Percentiles rank a stretch among this genome's conserved stretches.
Conservation (phyloP, 2,888 invertebrate species). For the Erebia ligea region DNA sequence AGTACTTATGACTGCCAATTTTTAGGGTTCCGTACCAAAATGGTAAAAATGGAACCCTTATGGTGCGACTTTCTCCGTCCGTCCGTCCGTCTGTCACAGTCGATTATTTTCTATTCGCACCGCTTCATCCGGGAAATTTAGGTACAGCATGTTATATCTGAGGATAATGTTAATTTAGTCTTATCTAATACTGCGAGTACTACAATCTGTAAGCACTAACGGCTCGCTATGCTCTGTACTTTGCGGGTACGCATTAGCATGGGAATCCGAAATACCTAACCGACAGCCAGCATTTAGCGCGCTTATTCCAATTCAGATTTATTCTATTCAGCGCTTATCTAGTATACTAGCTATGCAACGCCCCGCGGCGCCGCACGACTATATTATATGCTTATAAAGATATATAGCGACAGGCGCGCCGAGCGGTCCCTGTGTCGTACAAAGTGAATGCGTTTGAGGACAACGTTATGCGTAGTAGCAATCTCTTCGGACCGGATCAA, state of each 20-base stretch:
- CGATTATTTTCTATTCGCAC: too few relatives aligned
- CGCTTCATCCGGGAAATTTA: too few relatives aligned
- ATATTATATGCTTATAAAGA: conserved; percentile 34
- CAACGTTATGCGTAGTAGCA: conserved; percentile 11
- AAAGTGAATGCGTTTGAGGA: conserved; percentile 14
- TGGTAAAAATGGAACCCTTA: too few relatives aligned
- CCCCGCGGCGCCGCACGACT: conserved; percentile 24
- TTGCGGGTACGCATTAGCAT: conserved; percentile 46
- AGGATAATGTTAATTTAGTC: background rate
- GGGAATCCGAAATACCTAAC: conserved; percentile 47
- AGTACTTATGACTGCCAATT: too few relatives aligned
- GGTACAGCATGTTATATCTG: background rate
- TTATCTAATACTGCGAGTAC: background rate
- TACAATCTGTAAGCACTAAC: background rate
- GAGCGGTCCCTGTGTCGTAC: conserved; percentile 10
- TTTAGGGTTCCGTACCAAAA: too few relatives aligned
- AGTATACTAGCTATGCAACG: conserved; percentile 15
- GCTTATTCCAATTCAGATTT: conserved; percentile 43
- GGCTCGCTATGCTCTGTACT: conserved; percentile 19
- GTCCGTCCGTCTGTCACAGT: too few relatives aligned
- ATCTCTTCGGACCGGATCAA: background rate
- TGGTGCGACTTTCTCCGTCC: too few relatives aligned
- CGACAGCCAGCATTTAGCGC: conserved; percentile 38
- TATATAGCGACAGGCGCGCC: conserved; percentile 27
- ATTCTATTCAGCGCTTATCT: conserved; percentile 40